A percentile compares a stretch with the other conserved stretches of the same genome.
Conservation (phyloP, 2,113 vertebrate genomes). For the Geothlypis trichas region DNA sequence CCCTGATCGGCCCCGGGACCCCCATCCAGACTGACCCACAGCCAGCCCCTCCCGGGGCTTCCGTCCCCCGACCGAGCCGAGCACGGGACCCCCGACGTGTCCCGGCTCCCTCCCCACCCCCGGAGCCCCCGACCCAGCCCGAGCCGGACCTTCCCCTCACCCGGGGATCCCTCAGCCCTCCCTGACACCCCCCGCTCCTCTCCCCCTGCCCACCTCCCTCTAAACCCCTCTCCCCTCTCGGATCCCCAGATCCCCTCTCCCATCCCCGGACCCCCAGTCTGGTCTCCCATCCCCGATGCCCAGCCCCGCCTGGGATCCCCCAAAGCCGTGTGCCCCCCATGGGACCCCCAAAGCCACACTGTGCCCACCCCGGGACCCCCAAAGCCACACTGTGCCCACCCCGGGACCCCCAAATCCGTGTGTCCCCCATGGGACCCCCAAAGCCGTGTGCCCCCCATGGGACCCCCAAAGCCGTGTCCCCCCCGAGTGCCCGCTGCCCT, state of each 20-base stretch:
- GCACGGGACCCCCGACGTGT: too few relatives aligned
- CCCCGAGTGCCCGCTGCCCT: neutral
- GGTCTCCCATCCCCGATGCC: too few relatives aligned
- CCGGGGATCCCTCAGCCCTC: too few relatives aligned
- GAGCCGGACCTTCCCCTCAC: too few relatives aligned
- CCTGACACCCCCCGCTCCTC: neutral
- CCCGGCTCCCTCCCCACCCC: neutral
- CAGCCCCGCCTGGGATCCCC: neutral
- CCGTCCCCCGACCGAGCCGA: neutral
- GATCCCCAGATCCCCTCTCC: neutral
- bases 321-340: accelerated
- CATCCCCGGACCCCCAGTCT: too few relatives aligned
- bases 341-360: too few relatives aligned
- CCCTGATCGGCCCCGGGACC: neutral
- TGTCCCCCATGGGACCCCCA: neutral
- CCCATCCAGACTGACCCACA: too few relatives aligned
- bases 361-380: too few relatives aligned
- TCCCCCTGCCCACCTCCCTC: neutral
- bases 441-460: neutral
- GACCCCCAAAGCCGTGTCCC: neutral
- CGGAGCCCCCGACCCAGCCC: neutral
- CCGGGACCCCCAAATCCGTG: too few relatives aligned
- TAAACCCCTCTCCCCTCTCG: neutral
- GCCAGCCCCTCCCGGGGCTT: neutral
- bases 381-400: neutral